Conservation (phyloP, 1,140 invertebrate genomes). For the Myzus persicae region DNA sequence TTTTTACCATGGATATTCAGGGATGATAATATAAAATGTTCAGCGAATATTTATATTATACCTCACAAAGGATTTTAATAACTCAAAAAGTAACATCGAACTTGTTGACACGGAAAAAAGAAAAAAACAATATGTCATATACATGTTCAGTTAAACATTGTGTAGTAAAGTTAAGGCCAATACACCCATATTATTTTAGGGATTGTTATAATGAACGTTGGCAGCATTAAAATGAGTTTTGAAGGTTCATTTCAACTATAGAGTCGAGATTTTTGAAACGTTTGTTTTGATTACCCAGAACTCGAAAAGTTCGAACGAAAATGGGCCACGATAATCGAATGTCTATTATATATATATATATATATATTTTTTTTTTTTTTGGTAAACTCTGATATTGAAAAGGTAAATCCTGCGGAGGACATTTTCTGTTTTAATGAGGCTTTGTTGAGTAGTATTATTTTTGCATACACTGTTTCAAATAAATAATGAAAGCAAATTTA, state of each 20-base stretch:
- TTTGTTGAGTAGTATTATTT: background rate
- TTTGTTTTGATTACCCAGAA: background rate
- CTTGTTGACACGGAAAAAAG: slow-evolving; percentile 61
- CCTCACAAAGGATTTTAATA: slow-evolving; percentile 17
- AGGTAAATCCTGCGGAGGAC: background rate
- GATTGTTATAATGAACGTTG: background rate
- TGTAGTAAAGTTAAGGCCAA: background rate
- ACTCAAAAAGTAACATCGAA: slow-evolving; percentile 61
- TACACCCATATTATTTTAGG: background rate
- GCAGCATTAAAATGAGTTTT: background rate
- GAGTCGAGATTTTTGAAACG: background rate
- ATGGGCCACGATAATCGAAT: background rate
- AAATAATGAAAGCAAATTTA: background rate
- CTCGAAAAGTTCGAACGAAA: background rate
- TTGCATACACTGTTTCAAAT: background rate
- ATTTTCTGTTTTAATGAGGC: background rate
- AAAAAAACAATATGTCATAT: background rate
- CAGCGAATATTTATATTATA: background rate
- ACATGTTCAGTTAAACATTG: background rate
- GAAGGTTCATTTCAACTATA: background rate
- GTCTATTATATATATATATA: background rate
- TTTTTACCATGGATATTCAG: background rate
- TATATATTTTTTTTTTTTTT: background rate
- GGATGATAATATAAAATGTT: background rate
- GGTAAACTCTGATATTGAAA: background rate